Evolutionary conservation across 2,797 vertebrate species (phyloP).

Genomic region (Neostethus bicornis): DNA sequence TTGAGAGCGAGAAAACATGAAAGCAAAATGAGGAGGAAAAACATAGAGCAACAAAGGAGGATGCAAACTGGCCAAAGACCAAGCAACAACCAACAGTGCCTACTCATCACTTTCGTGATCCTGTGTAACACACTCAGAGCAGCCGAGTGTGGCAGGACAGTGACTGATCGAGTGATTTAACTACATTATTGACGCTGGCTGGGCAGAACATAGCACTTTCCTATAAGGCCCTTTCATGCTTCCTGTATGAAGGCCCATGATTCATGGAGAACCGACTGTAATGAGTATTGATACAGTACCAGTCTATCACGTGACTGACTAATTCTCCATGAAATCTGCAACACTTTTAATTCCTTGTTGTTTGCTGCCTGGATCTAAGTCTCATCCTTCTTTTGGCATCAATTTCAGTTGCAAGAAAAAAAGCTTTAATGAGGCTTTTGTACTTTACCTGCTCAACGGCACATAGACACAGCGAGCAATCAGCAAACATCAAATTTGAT

Average conservation of each 20-base stretch:
- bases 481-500: background rate
- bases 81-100: slow-evolving; percentile 32
- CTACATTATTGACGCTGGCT: slow-evolving; percentile 32
- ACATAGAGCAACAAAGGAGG: slow-evolving; percentile 28
- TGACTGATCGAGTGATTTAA: slow-evolving; percentile 38
- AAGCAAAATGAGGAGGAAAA: slow-evolving; percentile 14
- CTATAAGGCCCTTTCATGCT: slow-evolving; percentile 10
- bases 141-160: slow-evolving; percentile 19
- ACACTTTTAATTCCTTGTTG: no score
- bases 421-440: background rate
- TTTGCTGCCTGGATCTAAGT: background rate
- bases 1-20: slow-evolving; percentile 26
- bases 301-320: background rate
- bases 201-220: slow-evolving; percentile 2
- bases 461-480: background rate
- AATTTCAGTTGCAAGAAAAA: background rate
- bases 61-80: slow-evolving; percentile 43
- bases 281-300: background rate
- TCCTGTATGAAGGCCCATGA: slow-evolving; percentile 1
- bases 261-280: background rate
- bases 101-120: slow-evolving; percentile 49
- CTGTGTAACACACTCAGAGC: slow-evolving; percentile 28
- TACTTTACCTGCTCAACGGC: background rate
- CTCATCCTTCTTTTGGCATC: background rate
- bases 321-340: no score